Evolutionary conservation across 2,888 invertebrate species (phyloP), one percentile per base, ranked within the genome.

Genomic region (Dusona sp.): DNA sequence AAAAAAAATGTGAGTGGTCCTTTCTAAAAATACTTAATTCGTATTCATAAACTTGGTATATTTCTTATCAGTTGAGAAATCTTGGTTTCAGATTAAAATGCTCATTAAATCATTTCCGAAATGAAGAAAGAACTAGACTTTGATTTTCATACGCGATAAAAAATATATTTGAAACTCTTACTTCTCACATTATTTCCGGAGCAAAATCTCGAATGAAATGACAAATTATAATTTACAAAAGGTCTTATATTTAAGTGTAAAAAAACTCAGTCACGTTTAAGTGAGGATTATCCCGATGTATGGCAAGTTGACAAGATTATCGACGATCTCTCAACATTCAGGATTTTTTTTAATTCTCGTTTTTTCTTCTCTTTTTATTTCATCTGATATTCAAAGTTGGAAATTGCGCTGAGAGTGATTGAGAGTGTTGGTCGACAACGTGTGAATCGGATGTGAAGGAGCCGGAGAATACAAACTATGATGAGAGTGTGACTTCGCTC

Each of bases 401-500:
- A 94, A 94, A 86, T 94, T 94, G 81, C 93, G 93, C 81, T 94
- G 94, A 36, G 94, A 93, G 84, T 93, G 94, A 84, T 93, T 94
- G 70, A 94, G 90, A 33, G 94, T 94, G 79, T 93, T 94, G 74
- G 93, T 94, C 1, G 94, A 94, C 88, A 94, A 91, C 33, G 93
- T 93, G 77, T 94, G 94, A 70, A 92, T 92, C 61, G 93, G 92
- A 89, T 94, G 94, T 6, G 93, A 92, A 8, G 93, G 93, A 0
- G 93, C 92, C 1, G 93, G 92, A 0, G 93, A 91, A 84, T 94
- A 94, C 6, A 94, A 90, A 83, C 94, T 94, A 88, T 94, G 94
- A 89, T 94, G 94, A 13, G 94, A 94, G 82, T 94, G 94, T 0
- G 94, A 94, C 79, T 94, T 94, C 33, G 93, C 94, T 72, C 94